phyloP scores from a whole-genome alignment of 2,888 invertebrate species.

The Thymelicus acteon region DNA sequence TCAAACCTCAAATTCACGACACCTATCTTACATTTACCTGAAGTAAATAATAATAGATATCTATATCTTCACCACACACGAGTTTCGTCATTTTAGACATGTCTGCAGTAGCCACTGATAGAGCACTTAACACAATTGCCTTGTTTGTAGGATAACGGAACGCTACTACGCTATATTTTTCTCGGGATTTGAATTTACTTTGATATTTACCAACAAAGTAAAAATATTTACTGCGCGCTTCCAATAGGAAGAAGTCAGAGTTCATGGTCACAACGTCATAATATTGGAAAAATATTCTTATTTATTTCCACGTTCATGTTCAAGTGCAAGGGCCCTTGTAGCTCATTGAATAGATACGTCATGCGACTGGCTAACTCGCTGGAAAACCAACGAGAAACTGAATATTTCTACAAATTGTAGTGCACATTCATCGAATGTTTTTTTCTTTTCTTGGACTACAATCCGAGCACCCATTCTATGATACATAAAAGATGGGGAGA shows the following conservation, averaged over 20 bases:
- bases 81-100: too few relatives aligned
- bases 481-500: neutral
- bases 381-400: neutral
- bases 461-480: neutral
- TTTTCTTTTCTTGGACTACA: neutral
- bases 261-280: slow-evolving; percentile 2
- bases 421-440: neutral
- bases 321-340: slow-evolving; percentile 6
- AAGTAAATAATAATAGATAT: too few relatives aligned
- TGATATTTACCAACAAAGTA: slow-evolving; percentile 9
- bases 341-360: neutral
- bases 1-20: too few relatives aligned
- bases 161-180: neutral
- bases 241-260: neutral
- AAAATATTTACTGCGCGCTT: slow-evolving; percentile 1
- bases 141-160: too few relatives aligned
- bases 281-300: neutral
- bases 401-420: neutral
- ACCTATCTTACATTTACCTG: too few relatives aligned
- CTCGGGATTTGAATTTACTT: slow-evolving; percentile 13
- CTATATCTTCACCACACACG: too few relatives aligned
- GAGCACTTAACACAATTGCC: too few relatives aligned
- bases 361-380: neutral
- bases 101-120: too few relatives aligned
- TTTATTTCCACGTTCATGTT: slow-evolving; percentile 5